phyloP scores from a whole-genome alignment of 2,888 invertebrate species.

The Chesias legatella region DNA sequence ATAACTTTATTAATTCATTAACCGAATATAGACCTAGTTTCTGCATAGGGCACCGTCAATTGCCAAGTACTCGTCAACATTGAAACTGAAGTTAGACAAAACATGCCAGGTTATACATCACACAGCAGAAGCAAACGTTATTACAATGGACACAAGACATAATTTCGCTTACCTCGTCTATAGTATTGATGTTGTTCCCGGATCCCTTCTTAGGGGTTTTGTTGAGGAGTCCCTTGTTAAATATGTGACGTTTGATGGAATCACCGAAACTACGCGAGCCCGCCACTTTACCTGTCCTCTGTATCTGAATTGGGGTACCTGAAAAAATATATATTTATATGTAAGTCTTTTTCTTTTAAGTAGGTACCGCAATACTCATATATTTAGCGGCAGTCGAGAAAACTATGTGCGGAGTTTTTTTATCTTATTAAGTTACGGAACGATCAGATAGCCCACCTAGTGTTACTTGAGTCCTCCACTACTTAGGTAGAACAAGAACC shows the following conservation, averaged over 20 bases:
- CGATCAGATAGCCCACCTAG: no score
- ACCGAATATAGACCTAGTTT: no score
- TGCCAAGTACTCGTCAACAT: slow-evolving; percentile 2
- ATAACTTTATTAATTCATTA: no score
- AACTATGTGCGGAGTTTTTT: no score
- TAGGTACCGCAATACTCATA: no score
- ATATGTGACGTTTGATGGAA: slow-evolving; percentile 92
- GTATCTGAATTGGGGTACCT: slow-evolving; percentile 86
- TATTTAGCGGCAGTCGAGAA: no score
- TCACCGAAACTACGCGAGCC: slow-evolving; percentile 87
- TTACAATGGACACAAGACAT: slow-evolving; percentile 1
- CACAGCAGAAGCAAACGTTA: slow-evolving; percentile 23
- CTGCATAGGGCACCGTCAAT: no score
- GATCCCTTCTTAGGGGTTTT: slow-evolving; percentile 77
- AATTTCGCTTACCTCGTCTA: slow-evolving; percentile 57
- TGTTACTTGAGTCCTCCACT: no score
- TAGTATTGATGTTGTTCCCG: slow-evolving; percentile 53
- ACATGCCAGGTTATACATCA: slow-evolving; percentile 25
- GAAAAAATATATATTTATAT: slow-evolving; percentile 19
- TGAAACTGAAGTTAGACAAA: slow-evolving; percentile 21
- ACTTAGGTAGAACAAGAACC: no score
- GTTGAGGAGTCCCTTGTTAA: slow-evolving; percentile 84
- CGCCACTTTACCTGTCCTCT: slow-evolving; percentile 81
- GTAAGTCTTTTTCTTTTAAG: no score
- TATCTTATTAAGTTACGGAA: no score